Base-by-base conservation (phyloP, 2,888 invertebrate genomes). In the Diachrysia chrysitis region DNA sequence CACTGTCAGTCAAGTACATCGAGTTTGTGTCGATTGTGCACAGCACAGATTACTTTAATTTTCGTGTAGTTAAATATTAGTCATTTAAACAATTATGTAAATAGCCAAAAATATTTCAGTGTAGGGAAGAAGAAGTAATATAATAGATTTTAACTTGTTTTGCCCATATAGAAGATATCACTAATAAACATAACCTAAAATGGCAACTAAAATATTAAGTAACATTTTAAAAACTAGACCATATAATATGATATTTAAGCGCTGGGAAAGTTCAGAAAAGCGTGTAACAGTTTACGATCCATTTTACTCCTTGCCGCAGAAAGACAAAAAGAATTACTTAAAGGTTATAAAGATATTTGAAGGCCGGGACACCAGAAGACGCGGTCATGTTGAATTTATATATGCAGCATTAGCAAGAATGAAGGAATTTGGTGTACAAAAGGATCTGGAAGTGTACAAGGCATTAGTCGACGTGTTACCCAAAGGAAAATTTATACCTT, bases 331-430 rank as follows among this genome's bases (percentile, higher is more conserved):
- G 17, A 96, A 96, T 0, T 98, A 97, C 87, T 84, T 98, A 58
- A 96, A 97, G 70, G 97, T 97, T 90, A 94, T 98, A 62, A 96
- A 97, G 79, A 96, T 97, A 71, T 99, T 98, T 86, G 95, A 97
- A 81, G 95, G 95, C 32, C 95, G 96, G 53, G 97, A 97, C 79
- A 95, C 95, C 0, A 96, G 97, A 83, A 96, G 98, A 72, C 95
- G 98, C 69, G 99, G 98, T 54, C 98, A 99, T 89, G 98, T 99
- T 0, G 99, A 99, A 85, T 99, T 99, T 91, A 98, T 99, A 81
- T 97, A 98, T 87, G 97, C 98, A 0, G 99, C 99, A 0, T 90
- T 99, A 72, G 97, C 97, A 64, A 96, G 97, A 85, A 98, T 99
- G 98, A 96, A 98, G 78, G 97, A 97, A 66, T 99, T 98, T 91